Conservation (phyloP, 2,888 invertebrate species). For the Spatulosminthurus flaviceps region DNA sequence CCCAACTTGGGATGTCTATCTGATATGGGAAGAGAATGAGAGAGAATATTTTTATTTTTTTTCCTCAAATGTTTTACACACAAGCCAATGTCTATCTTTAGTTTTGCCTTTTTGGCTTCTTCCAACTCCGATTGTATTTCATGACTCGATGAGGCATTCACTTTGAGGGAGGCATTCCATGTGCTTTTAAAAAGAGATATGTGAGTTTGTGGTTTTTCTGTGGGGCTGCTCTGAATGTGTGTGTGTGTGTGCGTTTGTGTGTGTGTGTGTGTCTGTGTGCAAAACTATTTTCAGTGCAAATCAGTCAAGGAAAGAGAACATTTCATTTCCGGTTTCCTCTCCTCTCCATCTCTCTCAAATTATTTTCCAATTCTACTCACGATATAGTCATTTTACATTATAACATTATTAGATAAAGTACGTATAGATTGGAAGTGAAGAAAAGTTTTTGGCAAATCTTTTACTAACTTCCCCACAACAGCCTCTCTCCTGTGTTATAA, state of each 20-base stretch:
- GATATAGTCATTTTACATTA: too few relatives aligned
- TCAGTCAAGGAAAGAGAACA: slow-evolving; percentile 3
- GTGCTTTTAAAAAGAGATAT: too few relatives aligned
- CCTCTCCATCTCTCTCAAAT: not conserved
- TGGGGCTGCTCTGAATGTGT: slow-evolving; percentile 4
- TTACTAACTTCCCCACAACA: too few relatives aligned
- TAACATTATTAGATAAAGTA: too few relatives aligned
- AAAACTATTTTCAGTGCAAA: slow-evolving; percentile 32
- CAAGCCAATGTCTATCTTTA: slow-evolving; percentile 28
- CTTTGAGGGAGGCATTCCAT: too few relatives aligned
- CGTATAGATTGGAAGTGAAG: too few relatives aligned
- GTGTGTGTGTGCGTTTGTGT: not conserved
- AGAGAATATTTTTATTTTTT: too few relatives aligned
- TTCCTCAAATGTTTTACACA: slow-evolving; percentile 2
- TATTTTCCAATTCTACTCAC: not conserved
- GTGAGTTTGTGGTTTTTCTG: not conserved
- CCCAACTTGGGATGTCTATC: not conserved
- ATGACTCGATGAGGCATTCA: slow-evolving; percentile 25
- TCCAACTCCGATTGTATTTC: slow-evolving; percentile 28
- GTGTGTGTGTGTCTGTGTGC: not conserved
- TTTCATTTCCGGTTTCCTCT: slow-evolving; percentile 14
- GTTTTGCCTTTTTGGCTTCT: slow-evolving; percentile 25
- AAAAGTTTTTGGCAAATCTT: too few relatives aligned
- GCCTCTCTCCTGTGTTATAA: not conserved
- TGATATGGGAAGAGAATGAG: not conserved